Evolutionary conservation across 35 echinoderm and acorn worm genomes (phyloP), one percentile per base, ranked within the genome.

Genomic region (Hemicentrotus pulcherrimus): DNA sequence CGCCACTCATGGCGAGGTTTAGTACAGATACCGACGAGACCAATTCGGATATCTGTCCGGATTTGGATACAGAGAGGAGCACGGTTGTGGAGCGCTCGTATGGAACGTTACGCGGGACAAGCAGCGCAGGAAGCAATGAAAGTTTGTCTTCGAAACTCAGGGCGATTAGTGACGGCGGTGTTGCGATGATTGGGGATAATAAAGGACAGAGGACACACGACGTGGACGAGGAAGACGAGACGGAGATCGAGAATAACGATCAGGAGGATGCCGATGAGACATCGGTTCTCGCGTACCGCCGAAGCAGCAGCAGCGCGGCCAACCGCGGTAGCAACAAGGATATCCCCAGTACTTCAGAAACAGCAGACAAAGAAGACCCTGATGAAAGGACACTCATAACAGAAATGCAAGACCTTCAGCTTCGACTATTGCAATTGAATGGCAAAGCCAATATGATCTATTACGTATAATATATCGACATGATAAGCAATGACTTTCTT

Each of bases 401-500:
- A 2, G 97, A 98, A 91, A 98, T 98, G 97, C 96, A 97, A 61
- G 95, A 97, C 59, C 95, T 98, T 59, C 97, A 98, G 88, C 89
- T 96, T 47, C 94, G 95, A 95, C 94, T 97, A 47, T 35, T 98
- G 61, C 97, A 98, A 86, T 91, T 98, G 28, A 98, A 98, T 95
- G 97, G 96, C 45, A 98, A 98, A 46, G 94, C 97, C 13, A 95
- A 96, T 18, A 98, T 98, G 97, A 98, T 98, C 0, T 98, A 98
- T 60, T 97, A 98, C 60, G 97, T 98, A 87, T 98, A 95, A 98
- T 92, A 22, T 90, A 90, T 8, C 32, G 32, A 22, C 24, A 28
- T 71, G 28, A 19, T 71, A 24, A 24, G 61, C 61, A 71, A 71
- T 71, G 61, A 71, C 61, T 71, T 71, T 71, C 61, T 71, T 71